These are phyloP conservation scores for Aphelinus certus DNA, from an alignment of 1,140 invertebrate genomes.

Conservation along the genomic window DNA sequence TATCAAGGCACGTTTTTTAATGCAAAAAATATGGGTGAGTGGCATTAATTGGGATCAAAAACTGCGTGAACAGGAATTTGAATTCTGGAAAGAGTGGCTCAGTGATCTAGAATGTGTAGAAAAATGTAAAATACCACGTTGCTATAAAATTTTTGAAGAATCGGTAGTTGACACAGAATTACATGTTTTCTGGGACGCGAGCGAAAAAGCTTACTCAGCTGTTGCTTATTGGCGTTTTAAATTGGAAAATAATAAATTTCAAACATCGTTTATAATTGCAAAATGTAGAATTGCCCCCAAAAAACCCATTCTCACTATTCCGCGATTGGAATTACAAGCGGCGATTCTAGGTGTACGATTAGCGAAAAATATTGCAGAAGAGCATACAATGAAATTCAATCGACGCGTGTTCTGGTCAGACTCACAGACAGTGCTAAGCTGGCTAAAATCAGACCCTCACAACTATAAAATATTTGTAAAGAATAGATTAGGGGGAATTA, in stretches of 20 bases:
- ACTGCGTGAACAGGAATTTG: neutral
- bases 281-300: slow-evolving; percentile 73
- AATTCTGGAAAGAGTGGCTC: neutral
- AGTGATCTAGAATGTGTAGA: neutral
- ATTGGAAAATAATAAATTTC: slow-evolving; percentile 35
- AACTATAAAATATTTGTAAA: neutral
- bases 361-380: neutral
- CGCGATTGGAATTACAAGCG: neutral
- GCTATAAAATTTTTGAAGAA: neutral
- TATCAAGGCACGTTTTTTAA: neutral
- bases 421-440: neutral
- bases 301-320: slow-evolving; percentile 71
- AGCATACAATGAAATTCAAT: neutral
- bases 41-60: neutral
- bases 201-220: neutral
- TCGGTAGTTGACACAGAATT: neutral
- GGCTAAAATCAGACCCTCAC: neutral
- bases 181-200: slow-evolving; percentile 10
- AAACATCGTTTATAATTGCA: slow-evolving; percentile 59
- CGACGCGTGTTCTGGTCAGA: slow-evolving; percentile 1
- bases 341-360: neutral
- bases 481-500: slow-evolving; percentile 1
- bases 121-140: neutral
- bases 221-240: neutral
- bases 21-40: neutral